Percentiles rank a stretch among this genome's conserved stretches.
These are phyloP conservation scores for Lamprotornis superbus DNA, from an alignment of 2,113 vertebrate genomes.

Conservation along the genomic window DNA sequence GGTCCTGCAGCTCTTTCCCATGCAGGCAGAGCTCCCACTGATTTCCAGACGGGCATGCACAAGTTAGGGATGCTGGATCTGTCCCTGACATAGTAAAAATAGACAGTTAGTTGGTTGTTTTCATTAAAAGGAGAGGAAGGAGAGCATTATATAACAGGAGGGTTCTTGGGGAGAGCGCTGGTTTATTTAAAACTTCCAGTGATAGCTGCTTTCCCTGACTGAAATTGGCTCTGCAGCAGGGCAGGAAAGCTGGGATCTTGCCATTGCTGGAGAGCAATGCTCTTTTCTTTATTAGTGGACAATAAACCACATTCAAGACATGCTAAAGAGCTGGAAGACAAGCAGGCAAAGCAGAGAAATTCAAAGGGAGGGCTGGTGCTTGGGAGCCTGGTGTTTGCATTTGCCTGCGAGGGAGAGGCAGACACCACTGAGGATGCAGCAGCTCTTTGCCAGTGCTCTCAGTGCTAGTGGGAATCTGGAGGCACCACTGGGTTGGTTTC, in stretches of 20 bases:
- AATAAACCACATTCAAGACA: constrained; percentile 60
- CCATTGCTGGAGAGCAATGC: constrained; percentile 18
- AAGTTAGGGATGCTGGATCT: not conserved
- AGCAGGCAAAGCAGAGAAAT: constrained; percentile 40
- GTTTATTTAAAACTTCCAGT: constrained; percentile 40
- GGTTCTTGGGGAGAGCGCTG: not conserved
- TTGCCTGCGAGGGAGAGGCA: constrained; percentile 10
- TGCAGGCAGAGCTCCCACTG: constrained; percentile 1
- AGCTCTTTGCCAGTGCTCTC: not conserved
- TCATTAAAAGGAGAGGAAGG: constrained; percentile 35
- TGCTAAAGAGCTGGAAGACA: constrained; percentile 45
- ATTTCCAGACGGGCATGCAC: not conserved
- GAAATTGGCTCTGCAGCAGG: constrained; percentile 15
- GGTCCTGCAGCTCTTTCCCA: not conserved
- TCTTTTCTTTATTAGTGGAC: constrained; percentile 54
- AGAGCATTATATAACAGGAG: constrained; percentile 40
- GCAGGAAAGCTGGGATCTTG: constrained; percentile 45
- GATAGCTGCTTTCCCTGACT: constrained; percentile 35
- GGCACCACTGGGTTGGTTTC: not conserved
- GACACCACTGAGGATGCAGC: not conserved
- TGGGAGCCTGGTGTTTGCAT: not conserved
- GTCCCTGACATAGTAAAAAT: constrained; percentile 10
- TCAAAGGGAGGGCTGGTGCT: constrained; percentile 15
- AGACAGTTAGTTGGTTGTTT: constrained; percentile 40
- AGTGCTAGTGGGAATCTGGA: not conserved